These are phyloP conservation scores for Spinus olivaceus DNA, from an alignment of 2,797 vertebrate genomes.

Conservation along the genomic window DNA sequence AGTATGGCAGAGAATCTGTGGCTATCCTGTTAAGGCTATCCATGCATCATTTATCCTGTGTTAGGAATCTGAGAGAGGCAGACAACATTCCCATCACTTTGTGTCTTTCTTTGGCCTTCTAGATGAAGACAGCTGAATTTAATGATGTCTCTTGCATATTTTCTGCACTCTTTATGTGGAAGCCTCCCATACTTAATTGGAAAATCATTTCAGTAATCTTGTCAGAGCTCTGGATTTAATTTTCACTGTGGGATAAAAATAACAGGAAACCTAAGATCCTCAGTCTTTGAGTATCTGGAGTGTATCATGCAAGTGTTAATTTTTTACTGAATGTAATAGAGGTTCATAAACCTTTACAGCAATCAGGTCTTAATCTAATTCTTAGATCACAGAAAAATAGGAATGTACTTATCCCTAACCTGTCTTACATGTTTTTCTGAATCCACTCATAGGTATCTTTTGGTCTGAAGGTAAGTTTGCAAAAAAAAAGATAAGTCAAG, in stretches of 20 bases:
- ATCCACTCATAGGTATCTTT: neutral
- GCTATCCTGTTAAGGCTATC: neutral
- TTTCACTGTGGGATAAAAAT: neutral
- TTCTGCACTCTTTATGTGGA: neutral
- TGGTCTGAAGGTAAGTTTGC: neutral
- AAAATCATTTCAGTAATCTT: neutral
- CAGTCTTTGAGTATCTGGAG: neutral
- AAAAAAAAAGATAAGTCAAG: neutral
- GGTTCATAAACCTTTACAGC: neutral
- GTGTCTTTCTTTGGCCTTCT: neutral
- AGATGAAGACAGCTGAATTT: neutral
- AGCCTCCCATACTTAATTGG: neutral
- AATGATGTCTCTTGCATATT: neutral
- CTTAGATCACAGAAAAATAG: neutral
- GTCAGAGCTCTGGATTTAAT: slow-evolving; percentile 1
- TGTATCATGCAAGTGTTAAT: neutral
- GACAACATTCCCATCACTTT: neutral
- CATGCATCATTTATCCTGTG: neutral
- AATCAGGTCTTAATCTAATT: neutral
- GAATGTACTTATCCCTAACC: neutral
- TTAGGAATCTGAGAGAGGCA: neutral
- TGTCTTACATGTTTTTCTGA: neutral
- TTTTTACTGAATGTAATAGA: neutral
- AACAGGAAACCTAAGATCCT: neutral
- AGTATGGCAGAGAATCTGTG: neutral